Evolutionary conservation across 2,888 invertebrate species (phyloP), one percentile per base, ranked within the genome.

Genomic region (Melikaiella ostensackeni): DNA sequence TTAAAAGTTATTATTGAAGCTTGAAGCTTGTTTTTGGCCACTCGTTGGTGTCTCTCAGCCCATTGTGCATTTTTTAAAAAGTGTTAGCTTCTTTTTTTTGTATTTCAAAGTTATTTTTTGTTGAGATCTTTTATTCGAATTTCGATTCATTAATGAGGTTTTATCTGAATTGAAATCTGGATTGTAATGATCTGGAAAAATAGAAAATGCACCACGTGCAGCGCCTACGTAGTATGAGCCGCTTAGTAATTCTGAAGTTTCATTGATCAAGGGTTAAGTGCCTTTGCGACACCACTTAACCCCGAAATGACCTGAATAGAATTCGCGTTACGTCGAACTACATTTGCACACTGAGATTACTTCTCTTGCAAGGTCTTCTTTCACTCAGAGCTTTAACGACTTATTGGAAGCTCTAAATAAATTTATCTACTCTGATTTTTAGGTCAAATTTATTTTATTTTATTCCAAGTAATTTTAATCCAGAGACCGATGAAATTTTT

Each of bases 191-290:
- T 66, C 24, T 27, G 16, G 46, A 46, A 27, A 66, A 66, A 19
- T 46, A 27, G 8, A 42, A 66, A 66, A 66, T 66, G 16, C 27
- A 66, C 19, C 66, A 66, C 66, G 66, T 66, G 46, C 42, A 42
- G 13, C 16, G 42, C 8, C 66, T 66, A 46, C 46, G 66, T 46
- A 66, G 24, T 66, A 63, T 55, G 50, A 64, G 64, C 16, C 55
- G 55, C 64, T 57, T 64, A 64, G 64, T 75, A 84, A 87, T 86
- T 85, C 84, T 84, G 82, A 83, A 85, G 87, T 88, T 86, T 85
- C 86, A 85, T 86, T 84, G 88, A 87, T 87, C 85, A 81, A 75
- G 84, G 86, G 87, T 88, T 79, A 88, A 88, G 83, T 87, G 84
- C 79, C 84, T 83, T 81, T 83, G 84, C 82, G 88, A 86, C 87